Base-by-base conservation (phyloP, 2,797 vertebrate genomes). In the Cryptoblepharus egeriae region DNA sequence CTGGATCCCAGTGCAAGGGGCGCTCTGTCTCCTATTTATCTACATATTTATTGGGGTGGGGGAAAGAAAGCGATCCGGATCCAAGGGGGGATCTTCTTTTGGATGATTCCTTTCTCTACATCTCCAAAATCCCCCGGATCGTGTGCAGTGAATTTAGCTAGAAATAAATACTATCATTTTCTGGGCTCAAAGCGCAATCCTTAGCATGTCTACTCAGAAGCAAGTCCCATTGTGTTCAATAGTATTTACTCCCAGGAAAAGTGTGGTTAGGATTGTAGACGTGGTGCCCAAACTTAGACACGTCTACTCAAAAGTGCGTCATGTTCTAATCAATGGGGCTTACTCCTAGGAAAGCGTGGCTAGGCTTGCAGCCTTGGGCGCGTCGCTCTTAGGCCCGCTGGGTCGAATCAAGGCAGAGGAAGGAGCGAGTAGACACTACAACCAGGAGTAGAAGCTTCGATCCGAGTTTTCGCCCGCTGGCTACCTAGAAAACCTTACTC, bases 1-100 rank as follows among this genome's bases (percentile, higher is more conserved):
- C 57, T 79, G 26, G 37, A n/a, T 75, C 69, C 82, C 77, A 68
- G 60, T 3, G 18, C 58, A n/a, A n/a, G n/a, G n/a, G n/a, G n/a
- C 60, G 22, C 28, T 49, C 28, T n/a, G 69, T 61, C 61, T n/a
- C 69, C 13, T 60, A 60, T 28, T 37, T 18, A 8, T 24, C 35
- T 60, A 61, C 60, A 26, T 77, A 24, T 22, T 32, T 67, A 37
- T 22, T 37, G 5, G 9, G 30, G n/a, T 24, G 37, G 63, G 60
- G 20, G 26, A 77, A 22, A 57, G 52, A 20, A 24, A 26, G 15
- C 9, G 55, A n/a, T 57, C 18, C 9, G 58, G 76, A 24, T 7
- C 8, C 0, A 22, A 3, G 13, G 15, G 52, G 22, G 65, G 42
- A 49, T 45, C 12, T 42, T 63, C 68, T 9, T 28, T 68, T 58